Evolutionary conservation across 2,888 invertebrate genomes (phyloP).

Genomic region (Drosophila phalerata): DNA sequence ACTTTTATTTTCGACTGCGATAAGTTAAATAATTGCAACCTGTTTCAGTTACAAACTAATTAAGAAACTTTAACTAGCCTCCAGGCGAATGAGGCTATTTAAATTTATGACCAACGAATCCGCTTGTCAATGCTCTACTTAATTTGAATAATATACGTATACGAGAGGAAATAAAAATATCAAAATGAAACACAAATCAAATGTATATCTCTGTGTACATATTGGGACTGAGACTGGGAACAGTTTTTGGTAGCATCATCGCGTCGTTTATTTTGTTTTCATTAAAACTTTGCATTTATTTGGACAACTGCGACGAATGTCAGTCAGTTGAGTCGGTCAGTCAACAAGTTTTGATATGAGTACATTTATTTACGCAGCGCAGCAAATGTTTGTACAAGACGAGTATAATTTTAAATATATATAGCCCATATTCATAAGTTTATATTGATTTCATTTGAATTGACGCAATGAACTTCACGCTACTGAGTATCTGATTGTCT

Average conservation of each 20-base stretch:
- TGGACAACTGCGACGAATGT: conserved; percentile 36
- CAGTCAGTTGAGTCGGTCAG: conserved; percentile 37
- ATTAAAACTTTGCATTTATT: conserved; percentile 70
- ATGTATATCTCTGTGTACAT: conserved; percentile 11
- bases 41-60: conserved; percentile 8
- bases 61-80: background rate
- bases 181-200: conserved; percentile 20
- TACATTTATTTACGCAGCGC: conserved; percentile 42
- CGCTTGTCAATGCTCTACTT: conserved; percentile 16
- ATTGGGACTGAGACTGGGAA: conserved; percentile 13
- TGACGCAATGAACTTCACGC: background rate
- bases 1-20: background rate
- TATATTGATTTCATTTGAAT: background rate
- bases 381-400: conserved; percentile 22
- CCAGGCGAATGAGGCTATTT: background rate
- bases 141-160: conserved; percentile 7
- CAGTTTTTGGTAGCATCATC: conserved; percentile 26
- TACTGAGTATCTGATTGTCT: background rate
- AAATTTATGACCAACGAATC: conserved; percentile 9
- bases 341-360: conserved; percentile 49
- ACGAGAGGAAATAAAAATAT: conserved; percentile 16
- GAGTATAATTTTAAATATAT: background rate
- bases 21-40: background rate
- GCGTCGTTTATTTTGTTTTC: conserved; percentile 59
- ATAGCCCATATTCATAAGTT: background rate